These are phyloP conservation scores for Lerista edwardsae DNA, from an alignment of 2,797 vertebrate species.

Conservation along the genomic window DNA sequence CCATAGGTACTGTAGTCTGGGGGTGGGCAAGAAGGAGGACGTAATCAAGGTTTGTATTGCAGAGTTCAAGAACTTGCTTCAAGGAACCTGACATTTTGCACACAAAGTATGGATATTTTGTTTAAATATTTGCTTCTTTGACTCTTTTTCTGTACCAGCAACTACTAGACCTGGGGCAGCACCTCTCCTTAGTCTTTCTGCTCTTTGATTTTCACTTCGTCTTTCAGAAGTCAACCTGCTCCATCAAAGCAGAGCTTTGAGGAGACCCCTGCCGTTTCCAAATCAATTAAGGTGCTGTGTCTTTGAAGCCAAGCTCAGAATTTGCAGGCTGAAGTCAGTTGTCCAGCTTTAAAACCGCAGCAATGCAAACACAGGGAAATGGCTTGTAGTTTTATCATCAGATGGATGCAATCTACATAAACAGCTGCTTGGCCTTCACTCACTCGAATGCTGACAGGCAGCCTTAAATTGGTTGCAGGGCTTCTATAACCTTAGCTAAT, in stretches of 20 bases:
- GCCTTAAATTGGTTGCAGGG: background rate
- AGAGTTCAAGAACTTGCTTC: constrained; percentile 56
- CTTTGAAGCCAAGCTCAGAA: background rate
- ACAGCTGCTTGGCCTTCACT: background rate
- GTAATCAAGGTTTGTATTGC: constrained; percentile 49
- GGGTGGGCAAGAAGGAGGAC: no score
- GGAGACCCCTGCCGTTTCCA: background rate
- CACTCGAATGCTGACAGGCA: background rate
- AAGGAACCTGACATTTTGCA: constrained; percentile 50
- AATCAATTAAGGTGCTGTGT: background rate
- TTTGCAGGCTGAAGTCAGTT: background rate
- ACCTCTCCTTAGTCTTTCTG: background rate
- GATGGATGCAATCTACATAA: background rate
- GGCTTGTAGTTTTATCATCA: no score
- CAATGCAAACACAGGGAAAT: no score
- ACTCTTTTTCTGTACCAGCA: background rate
- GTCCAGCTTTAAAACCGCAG: background rate
- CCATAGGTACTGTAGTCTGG: no score
- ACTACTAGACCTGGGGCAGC: background rate
- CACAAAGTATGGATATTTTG: constrained; percentile 20
- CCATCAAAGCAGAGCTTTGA: background rate
- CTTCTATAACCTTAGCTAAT: background rate
- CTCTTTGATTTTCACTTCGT: background rate
- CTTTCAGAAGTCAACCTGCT: background rate
- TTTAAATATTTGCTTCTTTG: fast-evolving